phyloP scores from a whole-genome alignment of 2,113 vertebrate species.

The Brienomyrus brachyistius region DNA sequence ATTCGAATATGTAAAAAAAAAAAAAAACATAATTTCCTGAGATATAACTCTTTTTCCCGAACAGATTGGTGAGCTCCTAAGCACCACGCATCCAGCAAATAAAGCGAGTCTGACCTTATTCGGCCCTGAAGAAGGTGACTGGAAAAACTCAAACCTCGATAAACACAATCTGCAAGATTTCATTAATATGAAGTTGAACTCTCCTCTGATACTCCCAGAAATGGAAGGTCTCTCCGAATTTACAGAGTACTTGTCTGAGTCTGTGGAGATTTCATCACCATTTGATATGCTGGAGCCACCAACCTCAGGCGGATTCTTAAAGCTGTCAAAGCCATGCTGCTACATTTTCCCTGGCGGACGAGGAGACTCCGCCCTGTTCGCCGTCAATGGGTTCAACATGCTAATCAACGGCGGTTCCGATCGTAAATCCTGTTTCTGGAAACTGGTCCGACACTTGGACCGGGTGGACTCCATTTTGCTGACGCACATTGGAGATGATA shows the following conservation, averaged over 20 bases:
- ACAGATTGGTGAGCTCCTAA: conserved; percentile 90
- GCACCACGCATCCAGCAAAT: conserved; percentile 88
- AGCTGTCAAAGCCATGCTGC: conserved; percentile 94
- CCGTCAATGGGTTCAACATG: conserved; percentile 97
- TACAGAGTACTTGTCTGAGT: conserved; percentile 91
- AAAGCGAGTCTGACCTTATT: conserved; percentile 90
- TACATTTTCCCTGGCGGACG: conserved; percentile 91
- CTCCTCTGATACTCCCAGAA: conserved; percentile 78
- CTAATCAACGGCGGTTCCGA: conserved; percentile 92
- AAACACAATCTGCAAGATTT: conserved; percentile 96
- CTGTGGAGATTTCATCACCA: conserved; percentile 91
- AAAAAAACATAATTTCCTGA: neutral
- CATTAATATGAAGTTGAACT: conserved; percentile 92
- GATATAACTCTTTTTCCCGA: neutral
- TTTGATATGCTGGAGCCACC: conserved; percentile 93
- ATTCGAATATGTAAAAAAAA: neutral
- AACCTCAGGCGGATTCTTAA: conserved; percentile 88
- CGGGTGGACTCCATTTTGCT: conserved; percentile 91
- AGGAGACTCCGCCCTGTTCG: conserved; percentile 88
- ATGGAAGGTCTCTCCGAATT: conserved; percentile 98
- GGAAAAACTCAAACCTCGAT: conserved; percentile 94
- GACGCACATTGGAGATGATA: conserved; percentile 88
- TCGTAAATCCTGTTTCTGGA: conserved; percentile 95
- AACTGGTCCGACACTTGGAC: conserved; percentile 89
- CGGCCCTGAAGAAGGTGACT: conserved; percentile 89